These are phyloP conservation scores for Caenorhabditis becei DNA, from an alignment of 2,888 invertebrate genomes.

Conservation along the genomic window DNA sequence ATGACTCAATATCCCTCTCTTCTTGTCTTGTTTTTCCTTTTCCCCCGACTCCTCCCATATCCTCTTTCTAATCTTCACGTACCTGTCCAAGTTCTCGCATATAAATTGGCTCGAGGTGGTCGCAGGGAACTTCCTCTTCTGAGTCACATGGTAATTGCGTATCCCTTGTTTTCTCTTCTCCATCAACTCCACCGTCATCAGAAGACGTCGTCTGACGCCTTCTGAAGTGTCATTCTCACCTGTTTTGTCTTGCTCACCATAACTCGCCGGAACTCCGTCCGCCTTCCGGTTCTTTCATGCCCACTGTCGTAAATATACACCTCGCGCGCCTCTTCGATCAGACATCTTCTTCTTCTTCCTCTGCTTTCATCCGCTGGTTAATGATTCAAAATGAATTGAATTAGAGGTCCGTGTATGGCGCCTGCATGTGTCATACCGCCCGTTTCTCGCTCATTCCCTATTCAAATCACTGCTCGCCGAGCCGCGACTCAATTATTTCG, in stretches of 20 bases:
- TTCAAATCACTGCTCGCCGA: slow-evolving; percentile 36
- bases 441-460: slow-evolving; percentile 32
- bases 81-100: background rate
- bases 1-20: background rate
- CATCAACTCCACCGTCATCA: background rate
- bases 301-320: slow-evolving; percentile 26
- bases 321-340: slow-evolving; percentile 24
- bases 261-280: slow-evolving; percentile 3
- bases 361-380: slow-evolving; percentile 17
- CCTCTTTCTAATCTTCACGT: background rate
- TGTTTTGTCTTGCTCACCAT: background rate
- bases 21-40: background rate
- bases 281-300: slow-evolving; percentile 17
- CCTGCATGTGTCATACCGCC: slow-evolving; percentile 21
- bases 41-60: background rate
- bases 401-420: slow-evolving; percentile 36
- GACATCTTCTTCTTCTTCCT: slow-evolving; percentile 13
- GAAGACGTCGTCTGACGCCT: background rate
- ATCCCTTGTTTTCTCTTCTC: background rate
- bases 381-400: slow-evolving; percentile 39
- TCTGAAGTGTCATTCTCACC: background rate
- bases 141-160: background rate
- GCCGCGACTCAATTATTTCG: slow-evolving; percentile 38
- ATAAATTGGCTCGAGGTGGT: background rate
- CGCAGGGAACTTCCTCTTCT: background rate